phyloP scores from a whole-genome alignment of 1,140 invertebrate genomes.

The Adoxophyes honmai region DNA sequence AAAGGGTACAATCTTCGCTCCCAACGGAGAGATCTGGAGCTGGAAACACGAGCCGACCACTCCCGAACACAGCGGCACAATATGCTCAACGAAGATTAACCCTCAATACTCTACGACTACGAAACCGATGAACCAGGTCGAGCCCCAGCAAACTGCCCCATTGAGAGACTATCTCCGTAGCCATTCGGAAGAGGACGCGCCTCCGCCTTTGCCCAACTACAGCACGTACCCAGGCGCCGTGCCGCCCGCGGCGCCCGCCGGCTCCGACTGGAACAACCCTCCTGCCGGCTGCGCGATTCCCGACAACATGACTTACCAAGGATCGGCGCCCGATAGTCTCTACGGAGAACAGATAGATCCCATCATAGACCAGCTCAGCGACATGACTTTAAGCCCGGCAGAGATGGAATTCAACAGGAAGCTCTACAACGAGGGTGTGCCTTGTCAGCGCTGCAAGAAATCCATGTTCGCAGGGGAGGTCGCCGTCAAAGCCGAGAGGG shows the following conservation, averaged over 20 bases:
- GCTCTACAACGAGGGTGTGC: slow-evolving; percentile 65
- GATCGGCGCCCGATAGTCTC: slow-evolving; percentile 25
- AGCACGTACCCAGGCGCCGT: slow-evolving; percentile 69
- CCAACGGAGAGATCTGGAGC: slow-evolving; percentile 75
- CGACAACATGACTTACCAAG: slow-evolving; percentile 37
- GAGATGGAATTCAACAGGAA: slow-evolving; percentile 70
- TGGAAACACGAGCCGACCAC: slow-evolving; percentile 71
- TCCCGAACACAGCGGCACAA: slow-evolving; percentile 61
- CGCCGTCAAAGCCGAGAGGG: slow-evolving; percentile 89
- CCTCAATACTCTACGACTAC: slow-evolving; percentile 65
- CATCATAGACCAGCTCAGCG: slow-evolving; percentile 54
- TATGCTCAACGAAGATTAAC: slow-evolving; percentile 67
- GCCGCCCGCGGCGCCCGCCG: slow-evolving; percentile 17
- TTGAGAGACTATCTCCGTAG: slow-evolving; percentile 58
- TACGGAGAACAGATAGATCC: slow-evolving; percentile 53
- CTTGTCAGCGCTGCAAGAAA: slow-evolving; percentile 79
- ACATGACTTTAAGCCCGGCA: slow-evolving; percentile 54
- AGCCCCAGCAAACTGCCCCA: slow-evolving; percentile 67
- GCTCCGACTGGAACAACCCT: slow-evolving; percentile 39
- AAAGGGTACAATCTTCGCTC: slow-evolving; percentile 74
- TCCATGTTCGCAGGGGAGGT: slow-evolving; percentile 85
- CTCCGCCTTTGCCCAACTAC: slow-evolving; percentile 70
- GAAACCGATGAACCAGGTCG: slow-evolving; percentile 64
- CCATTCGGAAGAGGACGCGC: slow-evolving; percentile 58
- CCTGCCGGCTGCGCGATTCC: slow-evolving; percentile 31